Evolutionary conservation across 2,888 invertebrate genomes (phyloP).

Genomic region (Oscheius sp.): DNA sequence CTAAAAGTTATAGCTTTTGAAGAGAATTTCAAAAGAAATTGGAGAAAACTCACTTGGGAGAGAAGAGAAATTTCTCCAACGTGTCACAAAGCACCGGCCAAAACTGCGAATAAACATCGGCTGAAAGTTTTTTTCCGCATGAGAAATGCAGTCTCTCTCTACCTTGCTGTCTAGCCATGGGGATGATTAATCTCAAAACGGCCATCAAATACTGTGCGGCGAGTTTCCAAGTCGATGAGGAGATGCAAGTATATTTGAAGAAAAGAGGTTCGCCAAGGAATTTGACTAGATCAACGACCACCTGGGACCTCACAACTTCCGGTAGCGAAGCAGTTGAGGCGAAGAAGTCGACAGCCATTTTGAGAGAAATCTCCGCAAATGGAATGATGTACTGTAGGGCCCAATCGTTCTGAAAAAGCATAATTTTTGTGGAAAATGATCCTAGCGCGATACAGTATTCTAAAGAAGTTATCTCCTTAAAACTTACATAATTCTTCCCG

Average conservation of each 20-base stretch:
- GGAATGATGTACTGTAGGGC: conserved; percentile 84
- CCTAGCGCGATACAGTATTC: too few species aligned
- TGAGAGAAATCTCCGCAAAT: conserved; percentile 83
- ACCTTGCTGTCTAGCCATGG: conserved; percentile 83
- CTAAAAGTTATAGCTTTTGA: too few species aligned
- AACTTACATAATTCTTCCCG: conserved; percentile 45
- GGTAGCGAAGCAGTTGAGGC: conserved; percentile 79
- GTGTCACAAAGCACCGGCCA: conserved; percentile 88
- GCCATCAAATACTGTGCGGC: conserved; percentile 81
- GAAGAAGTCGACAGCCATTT: conserved; percentile 81
- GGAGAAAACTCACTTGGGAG: conserved; percentile 77
- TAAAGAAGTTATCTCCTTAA: too few species aligned
- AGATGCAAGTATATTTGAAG: conserved; percentile 83
- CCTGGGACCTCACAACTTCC: conserved; percentile 79
- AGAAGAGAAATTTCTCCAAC: conserved; percentile 90
- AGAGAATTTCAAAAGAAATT: neutral
- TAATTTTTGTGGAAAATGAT: too few species aligned
- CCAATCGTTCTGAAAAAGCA: conserved; percentile 77
- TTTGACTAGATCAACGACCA: conserved; percentile 79
- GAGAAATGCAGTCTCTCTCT: neutral
- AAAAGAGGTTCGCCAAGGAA: conserved; percentile 81
- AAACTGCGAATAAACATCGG: conserved; percentile 63
- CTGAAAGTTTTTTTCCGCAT: conserved; percentile 36
- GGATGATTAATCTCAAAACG: conserved; percentile 84
- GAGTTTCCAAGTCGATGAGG: conserved; percentile 84